Conservation (phyloP, 2,113 vertebrate species). For the Lamprotornis superbus region DNA sequence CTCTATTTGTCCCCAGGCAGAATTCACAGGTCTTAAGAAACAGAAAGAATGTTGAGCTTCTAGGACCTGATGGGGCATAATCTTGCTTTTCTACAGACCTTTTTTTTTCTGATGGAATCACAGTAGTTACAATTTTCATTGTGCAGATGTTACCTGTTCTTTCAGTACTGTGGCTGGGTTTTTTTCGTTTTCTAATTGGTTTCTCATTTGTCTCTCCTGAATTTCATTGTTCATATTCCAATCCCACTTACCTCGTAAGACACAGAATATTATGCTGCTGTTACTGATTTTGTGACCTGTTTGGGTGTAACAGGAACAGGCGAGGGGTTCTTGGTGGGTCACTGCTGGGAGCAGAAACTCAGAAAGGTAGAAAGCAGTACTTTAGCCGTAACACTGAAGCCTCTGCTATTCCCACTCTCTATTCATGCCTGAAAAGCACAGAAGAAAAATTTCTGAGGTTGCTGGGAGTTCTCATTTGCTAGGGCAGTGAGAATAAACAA, state of each 20-base stretch:
- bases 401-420: not conserved
- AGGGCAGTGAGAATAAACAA: not conserved
- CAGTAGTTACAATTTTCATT: not conserved
- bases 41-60: not conserved
- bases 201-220: not conserved
- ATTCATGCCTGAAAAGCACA: not conserved
- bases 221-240: not conserved
- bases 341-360: not conserved
- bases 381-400: not conserved
- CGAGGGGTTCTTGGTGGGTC: accelerated
- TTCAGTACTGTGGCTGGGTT: not conserved
- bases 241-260: not conserved
- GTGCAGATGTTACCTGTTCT: not conserved
- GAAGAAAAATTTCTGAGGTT: not conserved
- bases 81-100: not conserved
- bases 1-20: not conserved
- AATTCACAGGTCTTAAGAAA: not conserved
- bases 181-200: not conserved
- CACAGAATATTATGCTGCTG: not conserved
- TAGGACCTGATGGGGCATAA: not conserved
- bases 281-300: not conserved
- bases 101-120: not conserved
- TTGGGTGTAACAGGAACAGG: not conserved
- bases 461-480: not conserved
- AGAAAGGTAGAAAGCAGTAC: not conserved